Evolutionary conservation across 2,113 vertebrate genomes (phyloP).

Genomic region (Aix galericulata): DNA sequence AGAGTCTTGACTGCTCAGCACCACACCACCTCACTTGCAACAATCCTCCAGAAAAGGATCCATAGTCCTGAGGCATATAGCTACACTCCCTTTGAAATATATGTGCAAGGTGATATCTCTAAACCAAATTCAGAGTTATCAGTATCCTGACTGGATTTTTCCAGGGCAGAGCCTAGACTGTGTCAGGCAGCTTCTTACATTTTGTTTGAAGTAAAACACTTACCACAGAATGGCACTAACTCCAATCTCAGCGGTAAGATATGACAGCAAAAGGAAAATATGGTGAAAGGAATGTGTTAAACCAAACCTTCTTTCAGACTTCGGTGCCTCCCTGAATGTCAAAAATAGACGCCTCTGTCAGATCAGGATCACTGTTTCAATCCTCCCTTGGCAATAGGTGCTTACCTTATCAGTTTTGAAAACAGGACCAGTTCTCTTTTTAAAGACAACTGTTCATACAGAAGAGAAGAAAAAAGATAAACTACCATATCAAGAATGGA

Average conservation of each 20-base stretch:
- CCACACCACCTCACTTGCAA: neutral
- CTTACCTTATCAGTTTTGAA: neutral
- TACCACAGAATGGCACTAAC: neutral
- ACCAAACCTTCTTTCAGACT: constrained; percentile 13
- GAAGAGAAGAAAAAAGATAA: neutral
- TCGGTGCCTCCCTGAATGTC: neutral
- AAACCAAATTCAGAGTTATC: neutral
- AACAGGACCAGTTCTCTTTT: neutral
- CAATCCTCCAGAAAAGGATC: neutral
- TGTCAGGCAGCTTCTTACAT: neutral
- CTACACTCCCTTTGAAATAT: neutral
- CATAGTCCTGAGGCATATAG: neutral
- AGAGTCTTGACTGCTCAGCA: neutral
- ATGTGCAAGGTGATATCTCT: neutral
- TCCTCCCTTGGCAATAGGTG: constrained; percentile 13
- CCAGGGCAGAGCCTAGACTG: neutral
- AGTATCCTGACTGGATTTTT: neutral
- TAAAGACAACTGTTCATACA: neutral
- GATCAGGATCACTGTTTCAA: constrained; percentile 15
- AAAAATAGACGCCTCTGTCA: constrained; percentile 53
- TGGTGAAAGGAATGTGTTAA: constrained; percentile 34
- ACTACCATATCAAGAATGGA: no score
- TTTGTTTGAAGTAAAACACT: neutral
- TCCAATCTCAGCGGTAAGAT: neutral
- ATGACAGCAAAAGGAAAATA: neutral